Conservation (phyloP, 2,888 invertebrate species). For the Cheilosia urbana region DNA sequence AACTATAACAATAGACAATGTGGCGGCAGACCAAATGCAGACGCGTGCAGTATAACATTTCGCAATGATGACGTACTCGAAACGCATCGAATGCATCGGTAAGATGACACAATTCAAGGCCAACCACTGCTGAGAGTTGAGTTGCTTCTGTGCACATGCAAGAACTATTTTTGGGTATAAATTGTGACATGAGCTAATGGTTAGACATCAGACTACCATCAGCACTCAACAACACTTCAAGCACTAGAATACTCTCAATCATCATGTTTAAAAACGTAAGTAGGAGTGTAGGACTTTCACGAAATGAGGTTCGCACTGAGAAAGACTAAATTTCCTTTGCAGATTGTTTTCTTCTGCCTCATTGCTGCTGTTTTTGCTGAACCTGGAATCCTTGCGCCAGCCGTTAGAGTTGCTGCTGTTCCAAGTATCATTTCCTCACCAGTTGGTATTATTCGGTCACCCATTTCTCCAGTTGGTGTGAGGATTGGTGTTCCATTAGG, state of each 20-base stretch:
- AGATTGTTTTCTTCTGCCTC: constrained; percentile 60
- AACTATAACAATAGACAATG: constrained; percentile 12
- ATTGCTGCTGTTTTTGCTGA: constrained; percentile 55
- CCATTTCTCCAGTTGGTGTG: constrained; percentile 45
- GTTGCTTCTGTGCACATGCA: background rate
- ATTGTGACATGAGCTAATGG: background rate
- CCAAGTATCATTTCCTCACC: constrained; percentile 41
- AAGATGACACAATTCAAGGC: background rate
- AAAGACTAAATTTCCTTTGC: background rate
- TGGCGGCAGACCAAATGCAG: background rate
- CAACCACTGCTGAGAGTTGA: background rate
- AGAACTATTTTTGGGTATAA: constrained; percentile 16
- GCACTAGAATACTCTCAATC: background rate
- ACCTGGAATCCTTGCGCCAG: constrained; percentile 60
- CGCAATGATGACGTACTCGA: constrained; percentile 1
- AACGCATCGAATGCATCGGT: background rate
- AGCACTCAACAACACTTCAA: constrained; percentile 1
- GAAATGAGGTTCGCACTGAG: background rate
- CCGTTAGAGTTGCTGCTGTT: constrained; percentile 25
- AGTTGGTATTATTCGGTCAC: constrained; percentile 40
- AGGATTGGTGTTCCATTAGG: constrained; percentile 27
- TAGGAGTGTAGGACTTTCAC: background rate
- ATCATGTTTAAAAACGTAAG: constrained; percentile 60
- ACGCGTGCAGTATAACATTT: background rate
- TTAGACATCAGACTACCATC: constrained; percentile 22